These are phyloP conservation scores for Garrulus glandarius DNA, from an alignment of 2,797 vertebrate genomes.

Conservation along the genomic window DNA sequence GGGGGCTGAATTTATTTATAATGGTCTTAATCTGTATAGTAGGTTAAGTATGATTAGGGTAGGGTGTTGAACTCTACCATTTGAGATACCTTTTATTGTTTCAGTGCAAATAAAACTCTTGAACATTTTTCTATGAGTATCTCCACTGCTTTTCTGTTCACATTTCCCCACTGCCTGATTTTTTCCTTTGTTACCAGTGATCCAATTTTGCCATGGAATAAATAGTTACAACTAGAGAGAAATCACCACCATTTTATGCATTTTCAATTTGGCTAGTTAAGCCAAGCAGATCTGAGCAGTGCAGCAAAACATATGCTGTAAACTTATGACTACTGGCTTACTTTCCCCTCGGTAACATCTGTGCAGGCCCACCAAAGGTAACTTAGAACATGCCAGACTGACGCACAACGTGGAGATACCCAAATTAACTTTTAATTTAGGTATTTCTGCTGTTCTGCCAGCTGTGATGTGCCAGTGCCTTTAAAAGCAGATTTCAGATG, in stretches of 20 bases:
- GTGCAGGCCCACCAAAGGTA: not conserved
- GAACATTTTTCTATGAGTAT: not conserved
- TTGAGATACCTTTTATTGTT: not conserved
- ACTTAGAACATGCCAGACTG: not conserved
- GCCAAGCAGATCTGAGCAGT: not conserved
- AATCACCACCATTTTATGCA: not conserved
- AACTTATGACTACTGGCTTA: not conserved
- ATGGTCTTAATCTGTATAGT: not conserved
- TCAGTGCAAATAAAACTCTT: not conserved
- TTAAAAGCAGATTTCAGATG: not conserved
- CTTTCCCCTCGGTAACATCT: not conserved
- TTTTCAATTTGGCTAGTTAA: conserved; percentile 6
- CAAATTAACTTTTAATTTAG: conserved; percentile 20
- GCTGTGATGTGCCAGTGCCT: not conserved
- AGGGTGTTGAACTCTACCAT: not conserved
- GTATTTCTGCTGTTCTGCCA: not conserved
- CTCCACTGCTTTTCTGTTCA: not conserved
- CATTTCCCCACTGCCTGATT: not conserved
- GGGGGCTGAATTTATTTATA: not conserved
- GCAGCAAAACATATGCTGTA: conserved; percentile 8
- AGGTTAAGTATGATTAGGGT: not conserved
- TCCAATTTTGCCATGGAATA: not conserved
- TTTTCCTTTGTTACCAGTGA: not conserved
- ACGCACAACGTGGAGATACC: fast-evolving
- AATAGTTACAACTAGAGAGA: not conserved